A percentile compares a stretch with the other conserved stretches of the same genome.
These are phyloP conservation scores for Lacerta viridis DNA, from an alignment of 2,797 vertebrate genomes.

Conservation along the genomic window DNA sequence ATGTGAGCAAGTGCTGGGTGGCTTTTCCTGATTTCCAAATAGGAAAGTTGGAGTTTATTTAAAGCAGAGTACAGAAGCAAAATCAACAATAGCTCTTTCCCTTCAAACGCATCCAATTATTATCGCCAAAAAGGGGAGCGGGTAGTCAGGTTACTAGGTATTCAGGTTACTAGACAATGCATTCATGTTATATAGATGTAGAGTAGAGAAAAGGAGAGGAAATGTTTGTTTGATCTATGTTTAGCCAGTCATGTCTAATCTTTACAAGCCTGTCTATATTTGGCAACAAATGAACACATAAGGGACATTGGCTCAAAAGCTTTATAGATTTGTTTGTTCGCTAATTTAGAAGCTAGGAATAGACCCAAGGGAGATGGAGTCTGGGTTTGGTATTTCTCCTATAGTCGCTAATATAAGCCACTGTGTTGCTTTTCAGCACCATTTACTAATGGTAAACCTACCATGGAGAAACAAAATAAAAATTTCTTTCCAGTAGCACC, in stretches of 20 bases:
- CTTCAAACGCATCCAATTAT: background rate
- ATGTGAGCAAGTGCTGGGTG: background rate
- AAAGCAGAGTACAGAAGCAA: slow-evolving; percentile 1
- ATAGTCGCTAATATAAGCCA: background rate
- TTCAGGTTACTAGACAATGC: background rate
- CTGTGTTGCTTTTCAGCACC: background rate
- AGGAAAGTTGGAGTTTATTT: slow-evolving; percentile 9
- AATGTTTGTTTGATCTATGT: slow-evolving; percentile 13
- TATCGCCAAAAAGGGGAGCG: background rate
- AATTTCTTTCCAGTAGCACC: no score
- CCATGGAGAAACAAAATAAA: no score
- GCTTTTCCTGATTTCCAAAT: background rate
- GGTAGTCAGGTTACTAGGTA: no score
- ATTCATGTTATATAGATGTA: slow-evolving; percentile 6
- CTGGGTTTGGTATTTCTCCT: background rate
- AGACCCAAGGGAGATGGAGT: slow-evolving; percentile 40
- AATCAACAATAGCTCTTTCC: background rate
- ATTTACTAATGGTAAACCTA: slow-evolving; percentile 1
- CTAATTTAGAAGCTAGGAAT: slow-evolving; percentile 43
- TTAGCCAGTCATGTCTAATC: slow-evolving; percentile 19
- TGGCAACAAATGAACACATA: slow-evolving; percentile 33
- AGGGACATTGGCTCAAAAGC: slow-evolving; percentile 36
- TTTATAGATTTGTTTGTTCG: slow-evolving; percentile 39
- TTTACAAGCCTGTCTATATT: slow-evolving; percentile 37
- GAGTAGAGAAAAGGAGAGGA: background rate